Conservation (phyloP, 2,888 invertebrate species). For the Heteropelma amictum region DNA sequence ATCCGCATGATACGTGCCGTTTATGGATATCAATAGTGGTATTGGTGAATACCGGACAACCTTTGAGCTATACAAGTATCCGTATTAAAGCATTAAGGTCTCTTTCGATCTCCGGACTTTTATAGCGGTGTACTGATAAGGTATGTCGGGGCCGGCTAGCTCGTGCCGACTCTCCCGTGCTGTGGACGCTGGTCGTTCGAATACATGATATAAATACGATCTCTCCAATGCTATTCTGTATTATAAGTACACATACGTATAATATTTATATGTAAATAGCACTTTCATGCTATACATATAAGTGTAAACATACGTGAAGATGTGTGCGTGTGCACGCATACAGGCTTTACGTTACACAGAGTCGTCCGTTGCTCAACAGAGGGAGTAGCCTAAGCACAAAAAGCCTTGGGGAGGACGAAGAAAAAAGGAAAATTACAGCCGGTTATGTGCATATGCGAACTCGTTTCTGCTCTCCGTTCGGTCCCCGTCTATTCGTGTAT, state of each 20-base stretch:
- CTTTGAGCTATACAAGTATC: constrained; percentile 4
- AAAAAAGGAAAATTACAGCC: constrained; percentile 11
- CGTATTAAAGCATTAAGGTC: constrained; percentile 13
- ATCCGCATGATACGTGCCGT: constrained; percentile 5
- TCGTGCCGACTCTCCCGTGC: constrained; percentile 45
- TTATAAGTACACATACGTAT: neutral
- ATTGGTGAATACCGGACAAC: constrained; percentile 31
- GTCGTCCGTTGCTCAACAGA: constrained; percentile 22
- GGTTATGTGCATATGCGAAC: constrained; percentile 40
- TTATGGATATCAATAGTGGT: neutral
- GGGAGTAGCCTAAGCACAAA: constrained; percentile 50
- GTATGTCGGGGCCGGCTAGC: constrained; percentile 45
- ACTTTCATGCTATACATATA: neutral
- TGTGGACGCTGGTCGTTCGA: neutral
- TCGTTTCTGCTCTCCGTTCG: constrained; percentile 40
- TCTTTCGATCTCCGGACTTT: constrained; percentile 22
- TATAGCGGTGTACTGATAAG: constrained; percentile 40
- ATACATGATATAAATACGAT: constrained; percentile 8
- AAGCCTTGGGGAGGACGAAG: constrained; percentile 31
- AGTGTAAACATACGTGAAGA: neutral
- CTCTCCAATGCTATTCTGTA: neutral
- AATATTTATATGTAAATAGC: neutral
- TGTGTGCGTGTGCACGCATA: neutral
- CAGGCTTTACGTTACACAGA: constrained; percentile 7
- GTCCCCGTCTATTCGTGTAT: no score